Conservation (phyloP, 2,888 invertebrate species). For the Schizaphis graminum region DNA sequence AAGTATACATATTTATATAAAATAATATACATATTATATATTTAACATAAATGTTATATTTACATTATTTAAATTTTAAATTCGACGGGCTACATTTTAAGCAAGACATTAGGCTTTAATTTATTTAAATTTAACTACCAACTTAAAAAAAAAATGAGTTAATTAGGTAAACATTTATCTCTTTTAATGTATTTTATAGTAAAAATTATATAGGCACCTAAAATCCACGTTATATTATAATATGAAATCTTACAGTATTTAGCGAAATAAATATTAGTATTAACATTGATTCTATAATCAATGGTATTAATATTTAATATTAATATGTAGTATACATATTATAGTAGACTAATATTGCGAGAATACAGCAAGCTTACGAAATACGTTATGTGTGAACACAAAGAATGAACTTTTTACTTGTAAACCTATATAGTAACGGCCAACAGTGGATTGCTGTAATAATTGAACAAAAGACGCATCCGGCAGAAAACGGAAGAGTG, state of each 20-base stretch:
- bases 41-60: background rate
- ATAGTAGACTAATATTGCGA: background rate
- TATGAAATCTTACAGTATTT: background rate
- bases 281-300: no score
- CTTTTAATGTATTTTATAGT: background rate
- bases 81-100: background rate
- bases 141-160: background rate
- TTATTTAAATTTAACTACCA: slow-evolving; percentile 23
- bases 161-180: slow-evolving; percentile 7
- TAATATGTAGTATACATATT: background rate
- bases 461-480: background rate
- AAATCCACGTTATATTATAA: background rate
- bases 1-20: background rate
- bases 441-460: background rate
- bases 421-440: background rate
- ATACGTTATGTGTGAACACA: background rate
- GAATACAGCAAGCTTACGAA: background rate
- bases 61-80: background rate
- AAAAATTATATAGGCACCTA: background rate
- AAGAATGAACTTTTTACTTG: background rate
- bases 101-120: background rate
- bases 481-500: slow-evolving; percentile 15
- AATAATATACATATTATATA: background rate
- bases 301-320: no score
- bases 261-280: background rate